Conservation (phyloP, 2,113 vertebrate genomes). For the Ploceus nigricollis region DNA sequence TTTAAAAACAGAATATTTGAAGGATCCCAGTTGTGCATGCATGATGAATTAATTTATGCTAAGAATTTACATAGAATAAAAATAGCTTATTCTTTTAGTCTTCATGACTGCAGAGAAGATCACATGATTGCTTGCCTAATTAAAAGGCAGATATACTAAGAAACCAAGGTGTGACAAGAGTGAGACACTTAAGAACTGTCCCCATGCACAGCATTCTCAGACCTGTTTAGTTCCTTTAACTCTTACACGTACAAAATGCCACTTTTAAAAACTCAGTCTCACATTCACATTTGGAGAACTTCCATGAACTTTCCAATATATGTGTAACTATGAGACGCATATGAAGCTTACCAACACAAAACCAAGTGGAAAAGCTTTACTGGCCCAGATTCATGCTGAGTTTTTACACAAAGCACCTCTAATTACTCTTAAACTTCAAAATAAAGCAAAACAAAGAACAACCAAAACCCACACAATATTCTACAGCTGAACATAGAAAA, state of each 20-base stretch:
- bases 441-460: not conserved
- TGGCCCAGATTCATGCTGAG: not conserved
- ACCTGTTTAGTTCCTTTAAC: not conserved
- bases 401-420: not conserved
- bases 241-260: not conserved
- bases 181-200: not conserved
- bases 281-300: not conserved
- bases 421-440: not conserved
- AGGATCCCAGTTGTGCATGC: not conserved
- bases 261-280: not conserved
- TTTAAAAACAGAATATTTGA: not conserved
- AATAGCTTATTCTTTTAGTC: slow-evolving; percentile 27
- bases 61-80: slow-evolving; percentile 22
- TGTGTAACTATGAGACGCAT: not conserved
- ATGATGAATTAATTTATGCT: slow-evolving; percentile 26
- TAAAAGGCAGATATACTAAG: slow-evolving; percentile 44
- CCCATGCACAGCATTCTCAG: not conserved
- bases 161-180: slow-evolving; percentile 30
- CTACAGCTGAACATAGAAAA: not conserved
- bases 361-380: not conserved
- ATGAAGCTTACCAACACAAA: not conserved
- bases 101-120: not conserved
- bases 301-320: not conserved
- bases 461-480: not conserved
- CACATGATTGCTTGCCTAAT: slow-evolving; percentile 25